Evolutionary conservation across 2,888 invertebrate genomes (phyloP).

Genomic region (Macaria notata): DNA sequence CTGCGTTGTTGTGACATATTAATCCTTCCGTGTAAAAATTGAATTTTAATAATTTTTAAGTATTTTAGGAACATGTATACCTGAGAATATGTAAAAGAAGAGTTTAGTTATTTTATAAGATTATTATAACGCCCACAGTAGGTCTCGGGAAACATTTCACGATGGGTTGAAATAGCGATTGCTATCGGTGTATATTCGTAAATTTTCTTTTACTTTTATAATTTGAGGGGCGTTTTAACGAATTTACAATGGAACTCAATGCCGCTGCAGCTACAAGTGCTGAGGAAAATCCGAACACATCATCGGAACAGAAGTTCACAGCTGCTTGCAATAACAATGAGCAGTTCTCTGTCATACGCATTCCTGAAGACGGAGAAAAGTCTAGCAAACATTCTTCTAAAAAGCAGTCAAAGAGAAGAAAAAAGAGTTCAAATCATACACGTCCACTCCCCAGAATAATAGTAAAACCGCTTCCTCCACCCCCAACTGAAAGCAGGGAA

Average conservation of each 20-base stretch:
- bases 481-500: conserved; percentile 74
- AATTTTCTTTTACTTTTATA: conserved; percentile 52
- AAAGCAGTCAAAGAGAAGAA: conserved; percentile 86
- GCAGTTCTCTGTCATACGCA: conserved; percentile 71
- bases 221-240: conserved; percentile 37
- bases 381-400: conserved; percentile 90
- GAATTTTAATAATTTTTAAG: conserved; percentile 36
- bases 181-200: conserved; percentile 66
- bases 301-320: conserved; percentile 66
- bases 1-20: conserved; percentile 82
- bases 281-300: conserved; percentile 69
- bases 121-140: conserved; percentile 7
- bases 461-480: conserved; percentile 90
- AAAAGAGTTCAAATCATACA: conserved; percentile 88
- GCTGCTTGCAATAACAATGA: conserved; percentile 64
- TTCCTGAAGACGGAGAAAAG: conserved; percentile 77
- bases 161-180: conserved; percentile 77
- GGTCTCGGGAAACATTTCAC: conserved; percentile 46
- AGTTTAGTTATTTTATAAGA: conserved; percentile 21
- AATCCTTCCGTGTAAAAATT: conserved; percentile 49
- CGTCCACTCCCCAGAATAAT: conserved; percentile 89
- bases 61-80: conserved; percentile 33
- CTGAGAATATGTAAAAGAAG: conserved; percentile 52
- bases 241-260: conserved; percentile 68
- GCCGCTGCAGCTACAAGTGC: conserved; percentile 54